Evolutionary conservation across 2,797 vertebrate genomes (phyloP).

Genomic region (Meriones psammophilus): DNA sequence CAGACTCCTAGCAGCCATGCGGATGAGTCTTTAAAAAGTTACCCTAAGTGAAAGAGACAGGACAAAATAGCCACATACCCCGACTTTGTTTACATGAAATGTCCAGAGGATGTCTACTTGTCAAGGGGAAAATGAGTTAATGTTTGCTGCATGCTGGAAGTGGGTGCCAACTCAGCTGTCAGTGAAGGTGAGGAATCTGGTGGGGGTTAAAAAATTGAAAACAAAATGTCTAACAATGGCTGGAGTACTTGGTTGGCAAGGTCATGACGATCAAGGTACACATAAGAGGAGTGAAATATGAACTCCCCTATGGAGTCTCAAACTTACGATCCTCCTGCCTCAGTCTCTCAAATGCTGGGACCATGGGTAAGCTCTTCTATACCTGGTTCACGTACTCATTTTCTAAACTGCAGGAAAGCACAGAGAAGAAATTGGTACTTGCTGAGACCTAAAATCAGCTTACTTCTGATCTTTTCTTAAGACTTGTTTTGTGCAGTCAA

Average conservation of each 20-base stretch:
- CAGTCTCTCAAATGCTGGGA: not conserved
- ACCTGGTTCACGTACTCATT: not conserved
- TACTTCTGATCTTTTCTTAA: not conserved
- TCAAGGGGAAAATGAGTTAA: not conserved
- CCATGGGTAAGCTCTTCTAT: not conserved
- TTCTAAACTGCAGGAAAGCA: conserved; percentile 4
- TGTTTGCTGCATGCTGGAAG: not conserved
- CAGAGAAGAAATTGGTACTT: conserved; percentile 6
- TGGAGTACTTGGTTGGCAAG: not conserved
- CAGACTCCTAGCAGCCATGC: not conserved
- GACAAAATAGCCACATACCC: not conserved
- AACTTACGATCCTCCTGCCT: not conserved
- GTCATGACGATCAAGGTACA: not conserved
- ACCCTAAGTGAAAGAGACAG: not conserved
- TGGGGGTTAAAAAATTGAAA: not conserved
- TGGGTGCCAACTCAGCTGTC: not conserved
- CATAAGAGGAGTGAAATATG: not conserved
- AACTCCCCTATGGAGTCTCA: not conserved
- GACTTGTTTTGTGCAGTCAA: not conserved
- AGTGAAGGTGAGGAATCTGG: not conserved
- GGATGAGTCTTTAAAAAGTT: not conserved
- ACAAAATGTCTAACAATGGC: not conserved
- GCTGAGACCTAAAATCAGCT: not conserved
- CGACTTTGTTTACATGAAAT: not conserved
- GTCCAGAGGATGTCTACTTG: not conserved